phyloP scores from a whole-genome alignment of 2,797 vertebrate genomes.

The Heteromormyrus szaboi region DNA sequence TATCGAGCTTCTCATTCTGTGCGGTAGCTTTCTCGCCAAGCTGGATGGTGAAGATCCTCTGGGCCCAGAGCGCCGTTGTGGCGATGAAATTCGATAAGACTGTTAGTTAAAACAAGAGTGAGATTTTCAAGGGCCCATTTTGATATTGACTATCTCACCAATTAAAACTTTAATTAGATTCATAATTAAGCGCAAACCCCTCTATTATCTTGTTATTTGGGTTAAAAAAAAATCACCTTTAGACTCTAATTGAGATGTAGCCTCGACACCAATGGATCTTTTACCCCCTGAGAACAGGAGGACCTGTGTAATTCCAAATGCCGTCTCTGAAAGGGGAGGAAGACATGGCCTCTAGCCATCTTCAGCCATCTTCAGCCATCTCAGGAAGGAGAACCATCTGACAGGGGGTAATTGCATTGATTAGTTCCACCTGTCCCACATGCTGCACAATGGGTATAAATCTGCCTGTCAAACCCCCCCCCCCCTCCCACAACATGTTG shows the following conservation, averaged over 20 bases:
- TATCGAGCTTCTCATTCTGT: background rate
- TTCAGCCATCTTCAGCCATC: background rate
- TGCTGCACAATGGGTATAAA: background rate
- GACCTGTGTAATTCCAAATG: background rate
- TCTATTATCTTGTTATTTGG: background rate
- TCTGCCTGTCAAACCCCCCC: background rate
- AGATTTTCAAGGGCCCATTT: background rate
- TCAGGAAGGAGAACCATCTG: background rate
- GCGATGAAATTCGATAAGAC: slow-evolving; percentile 4
- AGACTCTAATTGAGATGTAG: background rate
- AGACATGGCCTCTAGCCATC: background rate
- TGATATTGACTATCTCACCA: background rate
- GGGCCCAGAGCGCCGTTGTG: background rate
- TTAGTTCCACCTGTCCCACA: background rate
- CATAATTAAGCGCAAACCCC: background rate
- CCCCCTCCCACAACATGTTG: background rate
- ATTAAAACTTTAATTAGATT: background rate
- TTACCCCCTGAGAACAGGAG: background rate
- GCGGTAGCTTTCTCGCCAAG: background rate
- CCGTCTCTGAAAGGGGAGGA: background rate
- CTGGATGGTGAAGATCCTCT: background rate
- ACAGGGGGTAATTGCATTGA: background rate
- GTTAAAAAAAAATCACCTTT: background rate
- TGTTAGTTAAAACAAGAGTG: background rate
- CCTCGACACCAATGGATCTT: background rate